These are phyloP conservation scores for Lanius ludovicianus DNA, from an alignment of 2,113 vertebrate genomes.

Conservation along the genomic window DNA sequence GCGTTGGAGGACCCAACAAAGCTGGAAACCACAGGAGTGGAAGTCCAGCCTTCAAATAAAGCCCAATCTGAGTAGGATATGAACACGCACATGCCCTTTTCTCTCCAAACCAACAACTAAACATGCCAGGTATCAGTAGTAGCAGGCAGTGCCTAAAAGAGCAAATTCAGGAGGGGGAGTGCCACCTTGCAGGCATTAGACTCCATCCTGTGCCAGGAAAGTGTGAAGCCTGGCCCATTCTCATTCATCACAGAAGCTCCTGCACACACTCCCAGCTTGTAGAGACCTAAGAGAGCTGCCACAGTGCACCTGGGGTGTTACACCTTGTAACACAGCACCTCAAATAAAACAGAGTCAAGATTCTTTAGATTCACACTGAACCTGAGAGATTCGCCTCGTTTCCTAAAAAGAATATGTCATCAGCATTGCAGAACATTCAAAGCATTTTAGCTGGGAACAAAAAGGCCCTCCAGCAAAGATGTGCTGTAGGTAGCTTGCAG, in stretches of 20 bases:
- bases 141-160: not conserved
- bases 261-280: rapidly evolving
- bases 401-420: not conserved
- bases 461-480: not conserved
- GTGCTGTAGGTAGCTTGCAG: not conserved
- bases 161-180: not conserved
- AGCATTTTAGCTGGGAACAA: not conserved
- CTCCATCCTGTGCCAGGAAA: not conserved
- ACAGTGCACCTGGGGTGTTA: not conserved
- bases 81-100: not conserved
- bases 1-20: not conserved
- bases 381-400: not conserved
- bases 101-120: not conserved
- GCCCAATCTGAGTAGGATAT: not conserved
- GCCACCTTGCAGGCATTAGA: not conserved
- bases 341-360: not conserved
- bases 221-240: too few species aligned
- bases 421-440: not conserved
- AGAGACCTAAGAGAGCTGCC: not conserved
- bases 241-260: not conserved
- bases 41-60: not conserved
- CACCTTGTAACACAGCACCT: not conserved
- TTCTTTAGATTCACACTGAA: not conserved
- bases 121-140: not conserved
- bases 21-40: not conserved